phyloP scores from a whole-genome alignment of 2,113 vertebrate genomes.

The Vulpes ferrilata region DNA sequence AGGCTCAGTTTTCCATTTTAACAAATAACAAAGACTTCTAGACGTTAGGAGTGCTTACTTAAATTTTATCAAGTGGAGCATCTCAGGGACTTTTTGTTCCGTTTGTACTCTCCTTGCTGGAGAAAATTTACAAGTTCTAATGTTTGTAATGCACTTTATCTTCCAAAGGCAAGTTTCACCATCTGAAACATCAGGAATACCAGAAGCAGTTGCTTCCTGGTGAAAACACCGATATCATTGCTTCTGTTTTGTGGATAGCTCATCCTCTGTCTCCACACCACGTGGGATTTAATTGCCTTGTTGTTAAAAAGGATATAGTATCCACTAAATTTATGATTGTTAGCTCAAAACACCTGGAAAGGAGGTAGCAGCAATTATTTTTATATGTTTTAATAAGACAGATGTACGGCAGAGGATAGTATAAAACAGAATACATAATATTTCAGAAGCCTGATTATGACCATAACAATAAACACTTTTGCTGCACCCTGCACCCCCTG shows the following conservation, averaged over 20 bases:
- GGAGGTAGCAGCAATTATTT: background rate
- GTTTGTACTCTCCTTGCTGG: background rate
- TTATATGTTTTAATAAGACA: background rate
- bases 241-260: background rate
- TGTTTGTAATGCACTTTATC: background rate
- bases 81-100: background rate
- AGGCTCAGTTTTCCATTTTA: background rate
- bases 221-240: background rate
- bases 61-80: conserved; percentile 44
- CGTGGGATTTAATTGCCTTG: background rate
- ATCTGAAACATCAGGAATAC: background rate
- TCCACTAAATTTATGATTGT: background rate
- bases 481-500: accelerated
- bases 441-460: background rate
- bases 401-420: background rate
- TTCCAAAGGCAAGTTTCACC: background rate
- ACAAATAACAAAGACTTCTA: conserved; percentile 14
- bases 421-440: background rate
- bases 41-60: background rate
- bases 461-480: background rate
- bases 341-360: background rate
- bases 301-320: background rate
- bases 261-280: background rate
- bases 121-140: background rate
- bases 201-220: background rate